phyloP scores from a whole-genome alignment of 2,888 invertebrate genomes.

The Notodonta ziczac region DNA sequence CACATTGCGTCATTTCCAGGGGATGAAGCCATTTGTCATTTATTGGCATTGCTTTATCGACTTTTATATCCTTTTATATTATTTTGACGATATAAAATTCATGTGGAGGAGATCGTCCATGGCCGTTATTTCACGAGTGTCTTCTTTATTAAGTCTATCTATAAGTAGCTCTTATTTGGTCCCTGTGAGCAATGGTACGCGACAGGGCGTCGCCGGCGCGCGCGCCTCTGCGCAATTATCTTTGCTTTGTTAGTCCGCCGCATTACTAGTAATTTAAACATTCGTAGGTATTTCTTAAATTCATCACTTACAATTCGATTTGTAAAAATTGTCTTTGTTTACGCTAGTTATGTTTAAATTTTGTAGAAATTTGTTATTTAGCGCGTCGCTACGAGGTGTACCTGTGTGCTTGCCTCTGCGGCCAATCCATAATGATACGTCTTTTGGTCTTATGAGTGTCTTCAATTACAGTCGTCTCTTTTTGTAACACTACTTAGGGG shows the following conservation, averaged over 20 bases:
- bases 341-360: background rate
- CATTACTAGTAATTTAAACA: no score
- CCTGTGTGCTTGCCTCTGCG: background rate
- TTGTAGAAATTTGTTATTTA: background rate
- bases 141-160: background rate
- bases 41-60: background rate
- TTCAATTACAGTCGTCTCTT: no score
- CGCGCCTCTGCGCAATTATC: background rate
- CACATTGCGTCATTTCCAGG: background rate
- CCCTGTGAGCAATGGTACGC: background rate
- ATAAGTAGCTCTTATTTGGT: background rate
- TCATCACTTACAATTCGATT: background rate
- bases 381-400: background rate
- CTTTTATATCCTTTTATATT: background rate
- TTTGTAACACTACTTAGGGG: no score
- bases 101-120: no score
- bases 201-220: background rate
- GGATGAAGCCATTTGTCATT: background rate
- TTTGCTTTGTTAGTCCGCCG: background rate
- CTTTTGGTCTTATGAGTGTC: no score
- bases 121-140: background rate
- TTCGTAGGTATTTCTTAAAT: background rate
- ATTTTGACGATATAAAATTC: no score
- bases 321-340: background rate
- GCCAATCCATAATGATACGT: no score